phyloP scores from a whole-genome alignment of 2,797 vertebrate genomes.

The Phoebastria nigripes region DNA sequence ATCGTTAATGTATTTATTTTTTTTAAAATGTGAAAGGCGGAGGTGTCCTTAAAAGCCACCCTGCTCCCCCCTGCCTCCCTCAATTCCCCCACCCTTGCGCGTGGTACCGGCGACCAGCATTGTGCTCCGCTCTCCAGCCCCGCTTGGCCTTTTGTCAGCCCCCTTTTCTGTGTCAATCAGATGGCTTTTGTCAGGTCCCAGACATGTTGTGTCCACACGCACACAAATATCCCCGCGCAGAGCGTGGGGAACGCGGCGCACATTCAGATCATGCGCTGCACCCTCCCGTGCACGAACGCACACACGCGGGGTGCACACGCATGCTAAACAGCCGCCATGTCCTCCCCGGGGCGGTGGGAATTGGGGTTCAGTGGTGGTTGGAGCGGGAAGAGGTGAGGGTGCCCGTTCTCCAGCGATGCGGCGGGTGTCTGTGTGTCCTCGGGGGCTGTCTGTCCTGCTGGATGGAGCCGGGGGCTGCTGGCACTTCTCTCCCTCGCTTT shows the following conservation, averaged over 20 bases:
- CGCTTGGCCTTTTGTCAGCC: conserved; percentile 51
- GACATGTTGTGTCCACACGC: conserved; percentile 59
- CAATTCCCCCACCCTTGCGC: not conserved
- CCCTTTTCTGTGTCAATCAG: conserved; percentile 62
- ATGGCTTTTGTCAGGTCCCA: conserved; percentile 48
- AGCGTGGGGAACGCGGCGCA: not conserved
- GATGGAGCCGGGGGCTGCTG: not conserved
- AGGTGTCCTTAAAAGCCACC: not conserved
- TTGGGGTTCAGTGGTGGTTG: accelerated
- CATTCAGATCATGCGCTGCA: not conserved
- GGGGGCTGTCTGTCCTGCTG: not conserved
- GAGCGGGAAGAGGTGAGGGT: not conserved
- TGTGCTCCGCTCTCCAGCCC: conserved; percentile 20
- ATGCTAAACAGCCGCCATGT: accelerated
- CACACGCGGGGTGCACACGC: not conserved
- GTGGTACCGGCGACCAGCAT: not conserved
- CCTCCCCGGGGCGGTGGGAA: accelerated
- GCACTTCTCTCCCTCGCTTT: accelerated
- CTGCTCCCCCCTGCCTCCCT: not conserved
- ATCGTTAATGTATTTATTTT: accelerated
- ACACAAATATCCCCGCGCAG: not conserved
- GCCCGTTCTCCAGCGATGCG: accelerated
- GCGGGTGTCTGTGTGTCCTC: accelerated
- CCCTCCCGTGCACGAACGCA: not conserved
- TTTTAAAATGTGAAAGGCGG: accelerated